phyloP scores from a whole-genome alignment of 2,797 vertebrate genomes.

The Lemur catta region DNA sequence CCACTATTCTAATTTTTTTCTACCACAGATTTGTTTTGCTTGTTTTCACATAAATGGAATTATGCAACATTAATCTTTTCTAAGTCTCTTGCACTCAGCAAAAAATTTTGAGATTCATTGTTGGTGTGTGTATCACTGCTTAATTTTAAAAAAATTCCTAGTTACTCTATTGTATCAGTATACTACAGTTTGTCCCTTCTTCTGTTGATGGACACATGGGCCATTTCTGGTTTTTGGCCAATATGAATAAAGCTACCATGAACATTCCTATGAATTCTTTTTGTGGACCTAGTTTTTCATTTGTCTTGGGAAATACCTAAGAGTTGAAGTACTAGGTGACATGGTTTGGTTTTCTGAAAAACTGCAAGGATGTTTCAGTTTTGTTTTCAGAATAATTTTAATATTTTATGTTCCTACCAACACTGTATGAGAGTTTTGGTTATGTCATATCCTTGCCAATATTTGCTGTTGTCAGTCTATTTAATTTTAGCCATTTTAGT shows the following conservation, averaged over 20 bases:
- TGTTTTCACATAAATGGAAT: background rate
- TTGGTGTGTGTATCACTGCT: background rate
- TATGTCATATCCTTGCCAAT: background rate
- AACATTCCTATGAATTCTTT: background rate
- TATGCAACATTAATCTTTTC: background rate
- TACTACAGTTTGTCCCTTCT: background rate
- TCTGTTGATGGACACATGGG: background rate
- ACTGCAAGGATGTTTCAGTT: too few species aligned
- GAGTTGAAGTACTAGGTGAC: too few species aligned
- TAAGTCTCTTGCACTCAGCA: background rate
- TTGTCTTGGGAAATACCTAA: too few species aligned
- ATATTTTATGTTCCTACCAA: background rate
- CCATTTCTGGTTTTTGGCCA: background rate
- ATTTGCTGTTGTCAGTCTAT: background rate
- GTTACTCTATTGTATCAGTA: background rate
- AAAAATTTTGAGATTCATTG: background rate
- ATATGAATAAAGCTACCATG: background rate
- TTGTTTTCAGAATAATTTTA: too few species aligned
- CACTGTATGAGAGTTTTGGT: background rate
- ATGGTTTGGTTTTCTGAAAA: too few species aligned
- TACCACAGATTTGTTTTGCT: background rate
- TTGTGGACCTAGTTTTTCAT: background rate
- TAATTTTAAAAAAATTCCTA: background rate
- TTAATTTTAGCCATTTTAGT: too few species aligned
- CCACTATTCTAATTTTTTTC: background rate